These are phyloP conservation scores for Bedellia somnulentella DNA, from an alignment of 2,888 invertebrate genomes.

Conservation along the genomic window DNA sequence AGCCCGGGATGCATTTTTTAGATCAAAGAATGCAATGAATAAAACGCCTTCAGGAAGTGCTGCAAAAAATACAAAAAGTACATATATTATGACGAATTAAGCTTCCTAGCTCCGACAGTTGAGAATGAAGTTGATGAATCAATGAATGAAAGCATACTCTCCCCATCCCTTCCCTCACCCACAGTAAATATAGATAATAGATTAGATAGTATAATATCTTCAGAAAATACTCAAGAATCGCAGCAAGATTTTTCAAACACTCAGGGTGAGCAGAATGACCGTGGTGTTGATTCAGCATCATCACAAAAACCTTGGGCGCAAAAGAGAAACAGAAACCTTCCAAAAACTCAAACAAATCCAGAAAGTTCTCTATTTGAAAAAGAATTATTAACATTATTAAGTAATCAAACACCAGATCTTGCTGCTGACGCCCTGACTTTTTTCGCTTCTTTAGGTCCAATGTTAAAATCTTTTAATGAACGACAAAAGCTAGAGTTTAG, in stretches of 20 bases:
- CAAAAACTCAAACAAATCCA: conserved; percentile 6
- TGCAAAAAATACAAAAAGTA: no score
- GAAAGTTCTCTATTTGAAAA: conserved; percentile 9
- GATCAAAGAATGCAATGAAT: conserved; percentile 11
- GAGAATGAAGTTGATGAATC: conserved; percentile 12
- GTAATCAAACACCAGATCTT: conserved; percentile 13
- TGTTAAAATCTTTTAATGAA: conserved; percentile 12
- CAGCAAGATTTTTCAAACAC: no score
- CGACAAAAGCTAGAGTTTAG: conserved; percentile 14
- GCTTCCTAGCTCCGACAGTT: conserved; percentile 12
- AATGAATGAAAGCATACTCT: no score
- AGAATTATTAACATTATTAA: conserved; percentile 12
- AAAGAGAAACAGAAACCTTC: conserved; percentile 9
- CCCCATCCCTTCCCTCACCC: no score
- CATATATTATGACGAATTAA: conserved; percentile 12
- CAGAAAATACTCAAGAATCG: conserved; percentile 6
- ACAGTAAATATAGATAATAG: conserved; percentile 8
- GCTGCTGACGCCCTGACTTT: conserved; percentile 13
- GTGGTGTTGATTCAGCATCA: conserved; percentile 10
- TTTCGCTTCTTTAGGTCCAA: conserved; percentile 14
- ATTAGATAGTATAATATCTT: conserved; percentile 10
- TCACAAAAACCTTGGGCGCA: conserved; percentile 10
- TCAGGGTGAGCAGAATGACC: conserved; percentile 12
- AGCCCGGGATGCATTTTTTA: conserved; percentile 11
- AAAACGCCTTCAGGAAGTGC: conserved; percentile 13